Percentiles rank a stretch among this genome's conserved stretches.
These are phyloP conservation scores for Cheilosia vulpina DNA, from an alignment of 2,888 invertebrate species.

Conservation along the genomic window DNA sequence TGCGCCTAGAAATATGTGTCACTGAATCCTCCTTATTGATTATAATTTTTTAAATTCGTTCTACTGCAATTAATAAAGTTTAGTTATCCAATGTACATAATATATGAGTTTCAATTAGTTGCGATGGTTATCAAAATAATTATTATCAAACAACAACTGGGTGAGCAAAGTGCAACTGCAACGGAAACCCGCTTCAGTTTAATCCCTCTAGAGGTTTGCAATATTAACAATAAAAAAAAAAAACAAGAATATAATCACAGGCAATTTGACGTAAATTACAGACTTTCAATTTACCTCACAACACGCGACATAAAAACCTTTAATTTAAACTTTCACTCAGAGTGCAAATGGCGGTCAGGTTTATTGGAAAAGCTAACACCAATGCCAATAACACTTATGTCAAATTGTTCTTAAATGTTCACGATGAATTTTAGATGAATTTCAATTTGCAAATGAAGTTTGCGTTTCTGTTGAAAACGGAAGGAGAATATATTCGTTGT, in stretches of 20 bases:
- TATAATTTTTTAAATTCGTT: too few relatives aligned
- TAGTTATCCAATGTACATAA: constrained; percentile 9
- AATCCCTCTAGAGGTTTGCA: neutral
- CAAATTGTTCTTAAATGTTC: constrained; percentile 14
- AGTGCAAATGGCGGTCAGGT: neutral
- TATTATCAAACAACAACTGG: constrained; percentile 3
- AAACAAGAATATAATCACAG: constrained; percentile 20
- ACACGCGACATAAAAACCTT: constrained; percentile 17
- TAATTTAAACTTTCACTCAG: neutral
- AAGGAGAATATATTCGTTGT: too few relatives aligned
- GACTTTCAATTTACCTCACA: neutral
- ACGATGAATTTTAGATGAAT: constrained; percentile 10
- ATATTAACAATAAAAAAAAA: neutral
- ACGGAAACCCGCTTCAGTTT: neutral
- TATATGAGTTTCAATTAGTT: neutral
- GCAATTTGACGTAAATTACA: constrained; percentile 28
- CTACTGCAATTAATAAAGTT: neutral
- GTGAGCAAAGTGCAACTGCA: neutral
- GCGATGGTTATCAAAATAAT: neutral
- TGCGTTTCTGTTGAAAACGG: too few relatives aligned
- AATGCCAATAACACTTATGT: neutral
- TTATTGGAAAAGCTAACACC: neutral
- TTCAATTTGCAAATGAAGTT: neutral
- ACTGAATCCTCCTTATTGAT: too few relatives aligned
- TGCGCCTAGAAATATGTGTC: too few relatives aligned